Evolutionary conservation across 2,113 vertebrate species (phyloP).

Genomic region (Corythaixoides concolor): DNA sequence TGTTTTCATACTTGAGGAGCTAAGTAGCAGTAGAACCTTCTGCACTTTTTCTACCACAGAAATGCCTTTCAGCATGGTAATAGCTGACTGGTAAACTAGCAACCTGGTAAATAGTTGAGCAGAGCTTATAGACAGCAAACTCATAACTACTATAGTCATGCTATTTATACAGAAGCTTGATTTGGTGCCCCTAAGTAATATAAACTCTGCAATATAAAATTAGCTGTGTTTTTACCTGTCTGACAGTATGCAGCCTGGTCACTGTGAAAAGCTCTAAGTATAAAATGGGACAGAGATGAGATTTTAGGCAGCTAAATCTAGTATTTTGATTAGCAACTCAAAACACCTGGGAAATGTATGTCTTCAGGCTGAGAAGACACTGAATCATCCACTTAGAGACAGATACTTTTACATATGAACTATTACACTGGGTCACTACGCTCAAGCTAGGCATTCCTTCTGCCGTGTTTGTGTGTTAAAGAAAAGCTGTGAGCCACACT

Average conservation of each 20-base stretch:
- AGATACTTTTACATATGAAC: not conserved
- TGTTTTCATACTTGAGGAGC: slow-evolving; percentile 8
- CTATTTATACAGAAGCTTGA: not conserved
- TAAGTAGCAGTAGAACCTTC: not conserved
- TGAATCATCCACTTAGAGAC: not conserved
- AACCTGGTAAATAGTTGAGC: not conserved
- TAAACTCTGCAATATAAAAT: not conserved
- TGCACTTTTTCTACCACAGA: not conserved
- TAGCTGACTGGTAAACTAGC: not conserved
- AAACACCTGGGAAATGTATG: not conserved
- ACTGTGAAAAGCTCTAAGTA: not conserved
- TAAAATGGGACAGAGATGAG: not conserved
- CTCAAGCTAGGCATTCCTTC: not conserved
- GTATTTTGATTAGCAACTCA: not conserved
- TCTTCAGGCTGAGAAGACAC: not conserved
- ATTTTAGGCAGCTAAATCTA: not conserved
- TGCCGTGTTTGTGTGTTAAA: not conserved
- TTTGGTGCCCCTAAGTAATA: not conserved
- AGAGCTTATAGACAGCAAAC: not conserved
- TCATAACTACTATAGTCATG: not conserved
- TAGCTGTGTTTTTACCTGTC: not conserved
- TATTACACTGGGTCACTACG: not conserved
- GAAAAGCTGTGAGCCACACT: not conserved
- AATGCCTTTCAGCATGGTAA: slow-evolving; percentile 8
- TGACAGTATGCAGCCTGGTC: not conserved